Evolutionary conservation across 2,797 vertebrate species (phyloP).

Genomic region (Sebastes ruberrimus): DNA sequence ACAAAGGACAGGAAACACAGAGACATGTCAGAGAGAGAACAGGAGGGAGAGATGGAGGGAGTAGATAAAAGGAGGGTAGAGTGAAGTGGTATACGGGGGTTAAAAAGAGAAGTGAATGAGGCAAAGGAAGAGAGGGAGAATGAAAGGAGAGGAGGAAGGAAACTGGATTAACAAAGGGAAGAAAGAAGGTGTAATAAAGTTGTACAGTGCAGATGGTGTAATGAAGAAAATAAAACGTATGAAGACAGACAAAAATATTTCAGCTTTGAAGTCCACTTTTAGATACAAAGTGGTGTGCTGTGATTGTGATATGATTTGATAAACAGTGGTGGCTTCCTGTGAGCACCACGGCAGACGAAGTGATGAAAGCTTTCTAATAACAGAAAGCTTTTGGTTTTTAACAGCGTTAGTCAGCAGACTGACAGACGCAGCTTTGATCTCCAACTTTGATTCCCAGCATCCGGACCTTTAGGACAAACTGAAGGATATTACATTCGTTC

Average conservation of each 20-base stretch:
- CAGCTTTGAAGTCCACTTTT: constrained; percentile 64
- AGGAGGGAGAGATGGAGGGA: constrained; percentile 53
- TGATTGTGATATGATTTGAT: constrained; percentile 64
- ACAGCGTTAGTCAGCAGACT: constrained; percentile 30
- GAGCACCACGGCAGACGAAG: constrained; percentile 35
- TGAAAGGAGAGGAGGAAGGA: constrained; percentile 19
- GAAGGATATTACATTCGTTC: not conserved
- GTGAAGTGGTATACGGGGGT: constrained; percentile 15
- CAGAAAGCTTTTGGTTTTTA: constrained; percentile 55
- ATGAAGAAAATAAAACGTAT: constrained; percentile 6
- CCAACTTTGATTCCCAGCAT: not conserved
- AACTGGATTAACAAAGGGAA: constrained; percentile 18
- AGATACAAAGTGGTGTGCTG: constrained; percentile 43
- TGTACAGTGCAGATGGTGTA: not conserved
- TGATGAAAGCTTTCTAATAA: constrained; percentile 67
- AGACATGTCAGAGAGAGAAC: constrained; percentile 67
- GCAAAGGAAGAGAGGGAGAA: not conserved
- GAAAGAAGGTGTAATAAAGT: constrained; percentile 23
- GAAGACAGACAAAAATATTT: constrained; percentile 27
- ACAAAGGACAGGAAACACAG: constrained; percentile 76
- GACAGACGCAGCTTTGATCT: constrained; percentile 66
- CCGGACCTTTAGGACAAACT: not conserved
- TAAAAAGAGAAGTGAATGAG: not conserved
- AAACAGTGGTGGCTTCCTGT: constrained; percentile 35
- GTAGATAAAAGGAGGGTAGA: constrained; percentile 44